Evolutionary conservation across 64 coral and sea anemone species (phyloP).

Genomic region (Actinia equina): DNA sequence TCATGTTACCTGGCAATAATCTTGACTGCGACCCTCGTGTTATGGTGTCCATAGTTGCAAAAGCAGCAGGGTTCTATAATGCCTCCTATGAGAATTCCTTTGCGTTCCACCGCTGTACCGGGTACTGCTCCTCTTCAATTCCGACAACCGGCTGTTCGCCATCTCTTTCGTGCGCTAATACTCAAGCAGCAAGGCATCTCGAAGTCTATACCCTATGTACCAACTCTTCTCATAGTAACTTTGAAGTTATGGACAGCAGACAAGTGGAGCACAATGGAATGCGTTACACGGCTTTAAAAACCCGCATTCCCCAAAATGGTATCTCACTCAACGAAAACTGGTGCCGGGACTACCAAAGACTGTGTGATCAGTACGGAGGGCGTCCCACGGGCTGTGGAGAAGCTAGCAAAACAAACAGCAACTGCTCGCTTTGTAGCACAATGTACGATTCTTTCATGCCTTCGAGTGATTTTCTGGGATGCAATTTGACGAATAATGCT

Average conservation of each 20-base stretch:
- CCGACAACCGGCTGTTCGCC: constrained; percentile 19
- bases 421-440: not conserved
- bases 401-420: not conserved
- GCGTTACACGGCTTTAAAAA: constrained; percentile 10
- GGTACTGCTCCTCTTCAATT: not conserved
- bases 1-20: constrained; percentile 42
- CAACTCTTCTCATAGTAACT: not conserved
- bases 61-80: constrained; percentile 24
- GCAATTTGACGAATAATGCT: not conserved
- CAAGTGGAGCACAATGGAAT: not conserved
- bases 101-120: constrained; percentile 27
- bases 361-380: constrained; percentile 18
- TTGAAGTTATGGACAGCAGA: constrained; percentile 24
- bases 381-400: constrained; percentile 21
- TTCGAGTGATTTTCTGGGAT: constrained; percentile 5
- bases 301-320: constrained; percentile 1
- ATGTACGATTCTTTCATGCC: constrained; percentile 10
- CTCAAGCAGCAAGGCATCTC: not conserved
- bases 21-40: constrained; percentile 2
- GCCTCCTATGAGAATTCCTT: constrained; percentile 33
- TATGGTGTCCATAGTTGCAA: constrained; percentile 29
- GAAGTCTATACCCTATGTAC: constrained; percentile 46
- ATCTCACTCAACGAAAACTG: constrained; percentile 12
- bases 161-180: constrained; percentile 29
- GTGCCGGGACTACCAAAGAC: constrained; percentile 45